Evolutionary conservation across 2,113 vertebrate genomes (phyloP).

Genomic region (Etheostoma cragini): DNA sequence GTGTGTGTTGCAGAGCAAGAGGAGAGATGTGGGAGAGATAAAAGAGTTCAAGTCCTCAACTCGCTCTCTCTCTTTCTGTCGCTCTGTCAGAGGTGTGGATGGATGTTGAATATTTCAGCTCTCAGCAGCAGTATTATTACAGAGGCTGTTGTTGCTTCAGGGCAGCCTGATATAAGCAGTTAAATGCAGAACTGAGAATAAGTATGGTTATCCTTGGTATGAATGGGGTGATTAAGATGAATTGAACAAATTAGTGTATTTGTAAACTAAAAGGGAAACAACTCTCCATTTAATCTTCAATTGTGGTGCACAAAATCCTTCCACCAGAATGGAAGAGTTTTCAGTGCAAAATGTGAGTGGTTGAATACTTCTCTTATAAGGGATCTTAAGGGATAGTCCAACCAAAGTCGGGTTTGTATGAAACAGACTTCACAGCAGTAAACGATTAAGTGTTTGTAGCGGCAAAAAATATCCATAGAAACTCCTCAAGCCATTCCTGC

Average conservation of each 20-base stretch:
- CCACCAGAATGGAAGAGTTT: not conserved
- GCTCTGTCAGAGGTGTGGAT: slow-evolving; percentile 58
- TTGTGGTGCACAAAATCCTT: not conserved
- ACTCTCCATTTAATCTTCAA: not conserved
- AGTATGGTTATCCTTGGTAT: not conserved
- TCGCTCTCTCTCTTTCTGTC: slow-evolving; percentile 7
- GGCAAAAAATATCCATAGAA: not conserved
- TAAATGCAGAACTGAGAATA: not conserved
- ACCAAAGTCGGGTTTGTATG: not conserved
- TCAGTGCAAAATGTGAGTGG: not conserved
- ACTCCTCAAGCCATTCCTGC: not conserved
- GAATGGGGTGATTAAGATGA: not conserved
- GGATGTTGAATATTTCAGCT: slow-evolving; percentile 74
- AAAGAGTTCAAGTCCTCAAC: slow-evolving; percentile 70
- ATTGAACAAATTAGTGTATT: not conserved
- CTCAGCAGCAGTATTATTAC: slow-evolving; percentile 42
- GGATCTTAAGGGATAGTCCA: not conserved
- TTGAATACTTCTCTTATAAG: not conserved
- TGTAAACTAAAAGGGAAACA: not conserved
- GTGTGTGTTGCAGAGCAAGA: slow-evolving; percentile 54
- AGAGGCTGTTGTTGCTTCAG: slow-evolving; percentile 32
- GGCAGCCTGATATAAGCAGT: not conserved
- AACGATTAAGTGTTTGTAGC: not conserved
- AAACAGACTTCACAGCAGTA: not conserved
- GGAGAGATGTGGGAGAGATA: slow-evolving; percentile 64